Evolutionary conservation across 2,888 invertebrate species (phyloP).

Genomic region (Pycnomerus fuliginosus): DNA sequence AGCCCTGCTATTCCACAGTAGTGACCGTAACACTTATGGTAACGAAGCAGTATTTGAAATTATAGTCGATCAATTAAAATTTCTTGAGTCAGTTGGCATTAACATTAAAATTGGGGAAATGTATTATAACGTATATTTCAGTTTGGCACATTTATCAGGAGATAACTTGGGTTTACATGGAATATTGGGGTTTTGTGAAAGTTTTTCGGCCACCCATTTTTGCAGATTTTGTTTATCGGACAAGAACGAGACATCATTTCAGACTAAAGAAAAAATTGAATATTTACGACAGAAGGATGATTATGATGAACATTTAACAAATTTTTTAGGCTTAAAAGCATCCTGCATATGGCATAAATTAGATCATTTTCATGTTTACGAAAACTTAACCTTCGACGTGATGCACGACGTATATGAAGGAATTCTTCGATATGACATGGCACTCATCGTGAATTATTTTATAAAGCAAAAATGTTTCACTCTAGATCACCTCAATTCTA

Average conservation of each 20-base stretch:
- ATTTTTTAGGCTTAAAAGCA: not conserved
- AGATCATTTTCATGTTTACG: not conserved
- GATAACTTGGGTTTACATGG: constrained; percentile 33
- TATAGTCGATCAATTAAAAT: not conserved
- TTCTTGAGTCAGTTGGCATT: not conserved
- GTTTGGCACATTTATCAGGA: constrained; percentile 24
- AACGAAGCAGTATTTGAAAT: constrained; percentile 1
- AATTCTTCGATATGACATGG: not conserved
- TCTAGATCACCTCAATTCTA: not conserved
- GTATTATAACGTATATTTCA: constrained; percentile 24
- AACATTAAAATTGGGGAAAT: not conserved
- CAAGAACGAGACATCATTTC: constrained; percentile 21
- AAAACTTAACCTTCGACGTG: not conserved
- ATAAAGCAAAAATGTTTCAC: constrained; percentile 8
- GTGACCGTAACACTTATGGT: not conserved
- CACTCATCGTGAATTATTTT: constrained; percentile 20
- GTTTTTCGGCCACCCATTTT: constrained; percentile 19
- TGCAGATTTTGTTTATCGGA: constrained; percentile 35
- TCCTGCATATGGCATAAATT: not conserved
- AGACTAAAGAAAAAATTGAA: constrained; percentile 1
- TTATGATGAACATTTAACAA: not conserved
- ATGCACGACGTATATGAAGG: not conserved
- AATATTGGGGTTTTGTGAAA: constrained; percentile 26
- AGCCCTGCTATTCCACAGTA: constrained; percentile 1
- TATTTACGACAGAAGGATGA: not conserved